Conservation (phyloP, 2,113 vertebrate genomes). For the Mohoua ochrocephala region DNA sequence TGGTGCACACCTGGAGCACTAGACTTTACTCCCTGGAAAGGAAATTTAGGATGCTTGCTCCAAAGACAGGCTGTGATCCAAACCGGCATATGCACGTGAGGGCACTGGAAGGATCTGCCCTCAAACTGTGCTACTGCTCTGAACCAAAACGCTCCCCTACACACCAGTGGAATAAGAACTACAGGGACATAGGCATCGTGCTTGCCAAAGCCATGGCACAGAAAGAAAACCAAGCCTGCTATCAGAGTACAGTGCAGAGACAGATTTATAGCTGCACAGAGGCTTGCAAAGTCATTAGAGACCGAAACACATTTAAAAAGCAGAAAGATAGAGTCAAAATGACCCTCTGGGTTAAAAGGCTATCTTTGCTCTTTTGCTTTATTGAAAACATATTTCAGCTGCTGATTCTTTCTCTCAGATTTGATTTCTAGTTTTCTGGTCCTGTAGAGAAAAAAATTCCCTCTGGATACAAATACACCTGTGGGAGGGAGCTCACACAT, state of each 20-base stretch:
- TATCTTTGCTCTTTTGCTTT: background rate
- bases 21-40: background rate
- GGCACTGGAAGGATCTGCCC: background rate
- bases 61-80: background rate
- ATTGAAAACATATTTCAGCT: background rate
- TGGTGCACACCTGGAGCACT: background rate
- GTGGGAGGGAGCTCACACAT: background rate
- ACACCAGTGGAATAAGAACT: background rate
- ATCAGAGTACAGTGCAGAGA: background rate
- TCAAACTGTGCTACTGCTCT: background rate
- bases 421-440: background rate
- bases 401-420: background rate
- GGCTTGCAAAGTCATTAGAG: background rate
- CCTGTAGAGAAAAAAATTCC: background rate
- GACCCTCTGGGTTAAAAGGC: background rate
- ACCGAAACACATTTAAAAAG: background rate
- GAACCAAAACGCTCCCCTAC: background rate
- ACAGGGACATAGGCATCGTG: rapidly evolving
- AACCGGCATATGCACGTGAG: rapidly evolving
- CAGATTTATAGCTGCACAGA: background rate
- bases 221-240: background rate
- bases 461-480: background rate
- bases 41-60: background rate
- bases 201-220: background rate
- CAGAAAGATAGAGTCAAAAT: background rate